Percentiles rank a stretch among this genome's conserved stretches.
These are phyloP conservation scores for Zaprionus ghesquierei DNA, from an alignment of 1,140 invertebrate species.

Conservation along the genomic window DNA sequence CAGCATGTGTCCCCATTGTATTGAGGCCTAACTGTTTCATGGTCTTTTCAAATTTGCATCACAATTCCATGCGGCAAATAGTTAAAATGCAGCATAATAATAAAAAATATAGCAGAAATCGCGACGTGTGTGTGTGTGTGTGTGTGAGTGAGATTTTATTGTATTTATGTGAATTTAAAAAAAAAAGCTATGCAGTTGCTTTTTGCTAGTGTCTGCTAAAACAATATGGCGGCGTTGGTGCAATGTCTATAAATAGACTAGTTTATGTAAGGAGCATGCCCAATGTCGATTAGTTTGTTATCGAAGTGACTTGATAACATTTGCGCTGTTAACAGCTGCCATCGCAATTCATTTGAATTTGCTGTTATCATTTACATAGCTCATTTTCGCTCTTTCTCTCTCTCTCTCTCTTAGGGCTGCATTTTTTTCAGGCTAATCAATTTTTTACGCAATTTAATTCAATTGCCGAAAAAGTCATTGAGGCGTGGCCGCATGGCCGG, in stretches of 20 bases:
- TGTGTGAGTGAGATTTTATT: background rate
- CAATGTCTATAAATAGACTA: background rate
- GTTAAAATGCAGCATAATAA: background rate
- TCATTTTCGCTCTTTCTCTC: background rate
- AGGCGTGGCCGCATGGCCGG: conserved; percentile 66
- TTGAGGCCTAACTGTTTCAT: background rate
- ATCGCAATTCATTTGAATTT: too few species aligned
- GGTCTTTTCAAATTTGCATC: conserved; percentile 3
- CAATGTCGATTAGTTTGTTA: background rate
- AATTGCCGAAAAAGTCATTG: conserved; percentile 82
- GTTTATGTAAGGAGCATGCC: too few species aligned
- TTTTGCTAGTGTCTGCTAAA: background rate
- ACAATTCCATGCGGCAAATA: background rate
- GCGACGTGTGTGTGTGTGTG: background rate
- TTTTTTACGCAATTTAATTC: conserved; percentile 82
- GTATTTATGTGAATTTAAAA: background rate
- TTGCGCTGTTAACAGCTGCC: background rate
- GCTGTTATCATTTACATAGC: background rate
- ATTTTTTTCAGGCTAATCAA: conserved; percentile 59
- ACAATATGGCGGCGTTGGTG: background rate
- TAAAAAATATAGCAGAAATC: background rate
- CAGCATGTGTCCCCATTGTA: conserved; percentile 17
- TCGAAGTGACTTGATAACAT: background rate
- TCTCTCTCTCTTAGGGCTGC: background rate
- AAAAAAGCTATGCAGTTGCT: background rate